A percentile compares a stretch with the other conserved stretches of the same genome.
These are phyloP conservation scores for Capromys pilorides DNA, from an alignment of 2,797 vertebrate genomes.

Conservation along the genomic window DNA sequence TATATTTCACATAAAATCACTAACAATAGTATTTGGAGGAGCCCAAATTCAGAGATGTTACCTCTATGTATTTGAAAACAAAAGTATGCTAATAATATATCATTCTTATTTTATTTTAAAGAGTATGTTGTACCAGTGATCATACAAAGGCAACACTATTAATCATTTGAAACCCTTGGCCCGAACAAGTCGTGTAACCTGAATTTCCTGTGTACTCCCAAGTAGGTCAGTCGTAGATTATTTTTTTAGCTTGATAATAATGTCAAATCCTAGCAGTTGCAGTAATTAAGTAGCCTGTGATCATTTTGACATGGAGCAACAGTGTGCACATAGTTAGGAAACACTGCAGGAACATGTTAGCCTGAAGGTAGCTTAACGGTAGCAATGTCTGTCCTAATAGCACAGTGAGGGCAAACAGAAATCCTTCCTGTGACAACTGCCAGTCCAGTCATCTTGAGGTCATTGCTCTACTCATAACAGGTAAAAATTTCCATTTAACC, in stretches of 20 bases:
- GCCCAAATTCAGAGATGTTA: neutral
- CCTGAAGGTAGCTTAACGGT: neutral
- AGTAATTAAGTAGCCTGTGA: neutral
- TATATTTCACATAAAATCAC: neutral
- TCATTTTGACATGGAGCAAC: neutral
- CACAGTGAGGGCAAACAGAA: neutral
- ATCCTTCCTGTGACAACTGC: neutral
- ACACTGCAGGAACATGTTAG: neutral
- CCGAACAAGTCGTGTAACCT: neutral
- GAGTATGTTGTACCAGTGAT: neutral
- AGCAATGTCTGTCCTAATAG: fast-evolving
- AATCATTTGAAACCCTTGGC: neutral
- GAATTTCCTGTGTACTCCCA: neutral
- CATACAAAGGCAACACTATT: neutral
- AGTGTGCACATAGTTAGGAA: neutral
- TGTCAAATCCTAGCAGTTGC: neutral
- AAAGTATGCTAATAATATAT: neutral
- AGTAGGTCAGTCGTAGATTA: neutral
- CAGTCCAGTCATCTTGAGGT: neutral
- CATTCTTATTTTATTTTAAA: neutral
- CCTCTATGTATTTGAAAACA: neutral
- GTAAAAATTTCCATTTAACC: neutral
- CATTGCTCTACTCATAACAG: neutral
- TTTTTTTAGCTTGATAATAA: neutral
- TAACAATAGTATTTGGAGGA: neutral